Conservation (phyloP, 2,797 vertebrate species). For the Acipenser transmontanus region DNA sequence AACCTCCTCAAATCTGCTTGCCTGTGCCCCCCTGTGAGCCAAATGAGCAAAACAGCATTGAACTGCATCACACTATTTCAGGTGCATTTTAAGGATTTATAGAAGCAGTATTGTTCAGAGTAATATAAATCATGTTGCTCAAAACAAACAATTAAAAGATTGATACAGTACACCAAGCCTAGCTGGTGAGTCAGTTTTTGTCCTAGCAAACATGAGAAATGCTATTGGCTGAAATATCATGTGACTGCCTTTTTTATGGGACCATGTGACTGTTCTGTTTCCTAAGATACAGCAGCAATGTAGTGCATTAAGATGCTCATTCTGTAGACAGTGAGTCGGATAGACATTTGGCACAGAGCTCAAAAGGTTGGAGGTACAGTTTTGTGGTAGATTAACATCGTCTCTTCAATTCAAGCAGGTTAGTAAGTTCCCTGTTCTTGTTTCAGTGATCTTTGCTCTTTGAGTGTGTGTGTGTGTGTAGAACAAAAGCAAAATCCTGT, state of each 20-base stretch:
- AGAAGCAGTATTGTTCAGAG: no score
- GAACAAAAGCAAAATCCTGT: no score
- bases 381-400: conserved; percentile 45
- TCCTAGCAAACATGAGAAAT: conserved; percentile 4
- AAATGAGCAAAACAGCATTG: no score
- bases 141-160: no score
- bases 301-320: conserved; percentile 66
- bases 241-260: conserved; percentile 9
- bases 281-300: conserved; percentile 74
- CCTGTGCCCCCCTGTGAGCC: no score
- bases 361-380: conserved; percentile 47
- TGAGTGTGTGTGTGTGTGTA: no score
- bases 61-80: no score
- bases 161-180: no score
- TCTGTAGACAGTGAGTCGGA: conserved; percentile 54
- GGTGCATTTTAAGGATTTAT: no score
- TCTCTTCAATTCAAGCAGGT: conserved; percentile 51
- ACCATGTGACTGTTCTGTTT: conserved; percentile 68
- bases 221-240: conserved; percentile 16
- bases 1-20: no score
- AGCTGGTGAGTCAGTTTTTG: neutral
- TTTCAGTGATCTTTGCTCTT: conserved; percentile 19
- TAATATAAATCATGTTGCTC: no score
- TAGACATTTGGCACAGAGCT: conserved; percentile 45
- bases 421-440: conserved; percentile 37